Evolutionary conservation across 2,113 vertebrate species (phyloP).

Genomic region (Colaptes auratus): DNA sequence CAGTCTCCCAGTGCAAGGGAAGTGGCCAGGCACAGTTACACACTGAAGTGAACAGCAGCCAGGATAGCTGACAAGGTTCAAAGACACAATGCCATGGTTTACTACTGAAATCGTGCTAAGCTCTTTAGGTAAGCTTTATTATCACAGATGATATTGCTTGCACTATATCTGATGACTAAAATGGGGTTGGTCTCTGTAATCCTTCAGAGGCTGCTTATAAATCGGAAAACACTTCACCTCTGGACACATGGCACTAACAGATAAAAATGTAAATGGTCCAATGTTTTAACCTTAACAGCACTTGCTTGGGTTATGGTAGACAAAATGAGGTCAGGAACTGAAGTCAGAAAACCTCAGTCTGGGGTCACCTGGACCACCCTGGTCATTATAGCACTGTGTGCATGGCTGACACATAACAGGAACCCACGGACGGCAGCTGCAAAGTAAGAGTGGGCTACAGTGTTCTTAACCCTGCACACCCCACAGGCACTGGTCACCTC

Average conservation of each 20-base stretch:
- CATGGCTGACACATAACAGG: rapidly evolving
- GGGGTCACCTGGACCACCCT: neutral
- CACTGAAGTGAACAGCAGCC: neutral
- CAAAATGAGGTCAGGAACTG: slow-evolving; percentile 38
- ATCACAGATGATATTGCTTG: slow-evolving; percentile 39
- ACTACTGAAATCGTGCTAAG: neutral
- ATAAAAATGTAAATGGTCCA: slow-evolving; percentile 2
- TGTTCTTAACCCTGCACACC: neutral
- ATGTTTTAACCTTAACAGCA: slow-evolving; percentile 11
- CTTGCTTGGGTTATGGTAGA: neutral
- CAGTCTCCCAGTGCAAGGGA: neutral
- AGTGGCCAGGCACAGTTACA: neutral
- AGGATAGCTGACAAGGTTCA: neutral
- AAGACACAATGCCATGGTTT: neutral
- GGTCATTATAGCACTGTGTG: neutral
- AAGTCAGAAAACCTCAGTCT: neutral
- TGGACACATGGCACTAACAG: neutral
- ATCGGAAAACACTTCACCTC: slow-evolving; percentile 31
- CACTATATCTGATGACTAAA: slow-evolving; percentile 33
- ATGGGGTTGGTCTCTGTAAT: slow-evolving; percentile 22
- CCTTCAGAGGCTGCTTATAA: slow-evolving; percentile 45
- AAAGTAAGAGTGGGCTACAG: neutral
- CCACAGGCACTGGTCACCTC: neutral
- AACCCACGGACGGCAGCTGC: neutral
- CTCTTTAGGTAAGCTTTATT: slow-evolving; percentile 43